These are phyloP conservation scores for Brachylomia viminalis DNA, from an alignment of 2,888 invertebrate genomes.

Conservation along the genomic window DNA sequence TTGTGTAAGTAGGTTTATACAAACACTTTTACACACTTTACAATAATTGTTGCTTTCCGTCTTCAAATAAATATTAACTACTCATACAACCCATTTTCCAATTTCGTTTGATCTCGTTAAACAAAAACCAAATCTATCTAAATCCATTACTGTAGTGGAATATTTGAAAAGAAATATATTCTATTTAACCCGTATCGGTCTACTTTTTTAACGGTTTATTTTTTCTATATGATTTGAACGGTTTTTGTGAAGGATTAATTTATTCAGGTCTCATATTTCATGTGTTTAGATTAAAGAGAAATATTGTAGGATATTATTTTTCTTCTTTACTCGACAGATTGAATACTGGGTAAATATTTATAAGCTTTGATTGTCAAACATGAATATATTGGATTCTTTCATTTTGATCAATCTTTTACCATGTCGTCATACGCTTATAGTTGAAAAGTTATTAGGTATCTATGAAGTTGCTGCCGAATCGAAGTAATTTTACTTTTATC, in stretches of 20 bases:
- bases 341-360: not conserved
- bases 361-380: constrained; percentile 4
- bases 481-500: not conserved
- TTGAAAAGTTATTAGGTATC: not conserved
- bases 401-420: not conserved
- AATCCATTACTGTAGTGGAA: not conserved
- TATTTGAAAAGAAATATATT: not conserved
- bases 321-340: not conserved
- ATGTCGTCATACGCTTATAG: not conserved
- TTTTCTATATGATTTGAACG: not conserved
- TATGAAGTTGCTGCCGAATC: not conserved
- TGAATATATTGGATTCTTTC: not conserved
- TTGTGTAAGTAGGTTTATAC: too few relatives aligned
- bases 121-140: not conserved
- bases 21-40: too few relatives aligned
- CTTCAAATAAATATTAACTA: too few relatives aligned
- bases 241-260: not conserved
- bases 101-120: not conserved
- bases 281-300: constrained; percentile 15
- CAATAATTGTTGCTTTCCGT: too few relatives aligned
- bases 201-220: not conserved
- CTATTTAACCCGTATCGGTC: too few relatives aligned
- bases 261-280: constrained; percentile 7
- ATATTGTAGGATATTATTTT: not conserved
- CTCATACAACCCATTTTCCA: not conserved